A percentile compares a stretch with the other conserved stretches of the same genome.
Conservation (phyloP, 2,888 invertebrate genomes). For the Biston stratarius region DNA sequence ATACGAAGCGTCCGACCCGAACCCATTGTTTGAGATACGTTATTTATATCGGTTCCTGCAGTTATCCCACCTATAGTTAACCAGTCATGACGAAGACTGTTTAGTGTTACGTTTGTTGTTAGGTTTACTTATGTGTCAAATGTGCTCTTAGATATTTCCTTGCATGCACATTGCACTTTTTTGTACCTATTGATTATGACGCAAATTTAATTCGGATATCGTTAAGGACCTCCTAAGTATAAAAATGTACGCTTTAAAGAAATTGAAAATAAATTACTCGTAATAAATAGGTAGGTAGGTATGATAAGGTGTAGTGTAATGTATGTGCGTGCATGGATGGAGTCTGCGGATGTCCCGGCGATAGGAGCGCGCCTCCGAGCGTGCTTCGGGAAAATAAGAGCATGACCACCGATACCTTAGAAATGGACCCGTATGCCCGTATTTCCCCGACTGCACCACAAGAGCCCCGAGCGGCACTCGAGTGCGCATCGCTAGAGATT, state of each 20-base stretch:
- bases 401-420: constrained; percentile 11
- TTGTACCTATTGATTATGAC: constrained; percentile 66
- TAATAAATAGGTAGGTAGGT: constrained; percentile 83
- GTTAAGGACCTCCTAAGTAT: constrained; percentile 83
- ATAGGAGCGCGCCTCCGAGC: background rate
- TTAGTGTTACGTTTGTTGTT: constrained; percentile 79
- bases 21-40: constrained; percentile 44
- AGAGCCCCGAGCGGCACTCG: constrained; percentile 25
- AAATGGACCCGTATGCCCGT: constrained; percentile 24
- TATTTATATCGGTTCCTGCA: constrained; percentile 68
- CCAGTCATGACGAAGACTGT: constrained; percentile 84
- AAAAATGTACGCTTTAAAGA: constrained; percentile 87
- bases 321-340: constrained; percentile 72
- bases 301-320: constrained; percentile 75
- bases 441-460: constrained; percentile 16
- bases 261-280: constrained; percentile 79
- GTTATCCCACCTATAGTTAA: constrained; percentile 80
- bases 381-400: constrained; percentile 17
- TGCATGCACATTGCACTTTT: constrained; percentile 74
- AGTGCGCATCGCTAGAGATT: constrained; percentile 62
- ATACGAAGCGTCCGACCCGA: constrained; percentile 36
- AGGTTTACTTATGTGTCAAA: constrained; percentile 72
- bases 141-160: constrained; percentile 68
- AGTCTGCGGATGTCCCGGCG: constrained; percentile 30
- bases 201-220: constrained; percentile 70